Conservation (phyloP, 2,888 invertebrate species). For the Caenorhabditis virilis region DNA sequence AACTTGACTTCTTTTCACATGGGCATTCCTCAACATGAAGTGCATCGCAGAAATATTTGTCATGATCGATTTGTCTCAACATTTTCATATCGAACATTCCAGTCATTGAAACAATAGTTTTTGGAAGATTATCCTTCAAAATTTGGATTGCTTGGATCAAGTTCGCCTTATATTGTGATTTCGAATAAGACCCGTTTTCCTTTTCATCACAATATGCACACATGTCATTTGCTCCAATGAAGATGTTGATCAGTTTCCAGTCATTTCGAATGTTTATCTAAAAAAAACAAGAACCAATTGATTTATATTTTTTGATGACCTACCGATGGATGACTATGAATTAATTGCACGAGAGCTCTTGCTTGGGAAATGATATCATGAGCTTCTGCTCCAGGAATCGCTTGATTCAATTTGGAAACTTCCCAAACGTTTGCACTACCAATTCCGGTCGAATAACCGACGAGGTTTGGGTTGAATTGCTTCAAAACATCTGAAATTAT, state of each 20-base stretch:
- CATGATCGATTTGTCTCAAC: constrained; percentile 51
- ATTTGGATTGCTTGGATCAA: constrained; percentile 49
- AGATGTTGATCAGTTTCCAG: constrained; percentile 63
- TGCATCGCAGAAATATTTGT: constrained; percentile 52
- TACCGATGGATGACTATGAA: constrained; percentile 48
- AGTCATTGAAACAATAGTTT: constrained; percentile 55
- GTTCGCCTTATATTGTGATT: constrained; percentile 42
- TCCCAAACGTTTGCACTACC: constrained; percentile 58
- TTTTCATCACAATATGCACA: constrained; percentile 51
- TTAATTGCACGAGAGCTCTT: constrained; percentile 44
- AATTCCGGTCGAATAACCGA: constrained; percentile 69
- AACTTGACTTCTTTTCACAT: constrained; percentile 49
- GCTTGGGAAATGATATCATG: constrained; percentile 51
- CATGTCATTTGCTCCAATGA: constrained; percentile 64
- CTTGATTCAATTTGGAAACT: constrained; percentile 51
- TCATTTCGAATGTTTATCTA: constrained; percentile 54
- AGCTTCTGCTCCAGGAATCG: constrained; percentile 55
- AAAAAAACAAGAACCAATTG: background rate
- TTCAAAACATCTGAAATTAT: constrained; percentile 74
- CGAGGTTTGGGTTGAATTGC: constrained; percentile 77
- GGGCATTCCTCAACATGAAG: constrained; percentile 54
- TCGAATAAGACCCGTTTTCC: constrained; percentile 33
- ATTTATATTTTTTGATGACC: background rate
- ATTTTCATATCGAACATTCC: constrained; percentile 61
- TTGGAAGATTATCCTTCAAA: constrained; percentile 53